Conservation (phyloP, 2,113 vertebrate species). For the Paramormyrops kingsleyae region DNA sequence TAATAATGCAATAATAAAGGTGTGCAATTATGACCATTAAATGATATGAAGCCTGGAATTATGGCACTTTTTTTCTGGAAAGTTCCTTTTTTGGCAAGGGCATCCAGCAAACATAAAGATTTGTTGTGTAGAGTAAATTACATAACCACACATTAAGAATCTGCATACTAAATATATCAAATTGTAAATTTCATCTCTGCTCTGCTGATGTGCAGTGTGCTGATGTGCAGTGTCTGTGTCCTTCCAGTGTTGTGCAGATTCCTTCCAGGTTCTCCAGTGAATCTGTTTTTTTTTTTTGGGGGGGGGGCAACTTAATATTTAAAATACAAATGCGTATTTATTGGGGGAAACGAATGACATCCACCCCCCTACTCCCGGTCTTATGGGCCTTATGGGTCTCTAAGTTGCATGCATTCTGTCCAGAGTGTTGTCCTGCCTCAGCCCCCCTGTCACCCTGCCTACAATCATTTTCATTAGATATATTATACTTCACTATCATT, state of each 20-base stretch:
- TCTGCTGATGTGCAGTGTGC: neutral
- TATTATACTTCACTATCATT: neutral
- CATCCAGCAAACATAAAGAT: neutral
- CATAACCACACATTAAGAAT: neutral
- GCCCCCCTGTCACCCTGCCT: neutral
- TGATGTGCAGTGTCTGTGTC: neutral
- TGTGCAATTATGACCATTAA: neutral
- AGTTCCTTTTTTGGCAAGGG: neutral
- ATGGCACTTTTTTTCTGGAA: neutral
- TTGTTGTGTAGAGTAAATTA: neutral
- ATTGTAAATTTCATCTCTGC: neutral
- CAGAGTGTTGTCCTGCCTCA: neutral
- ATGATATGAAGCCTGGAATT: neutral
- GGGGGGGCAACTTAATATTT: neutral
- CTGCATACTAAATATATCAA: neutral
- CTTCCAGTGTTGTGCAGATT: neutral
- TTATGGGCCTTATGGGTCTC: neutral
- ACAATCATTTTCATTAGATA: neutral
- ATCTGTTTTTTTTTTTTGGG: neutral
- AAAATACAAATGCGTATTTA: neutral
- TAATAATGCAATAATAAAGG: too few species aligned
- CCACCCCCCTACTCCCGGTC: neutral
- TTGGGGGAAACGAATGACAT: neutral
- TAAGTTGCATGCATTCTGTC: neutral
- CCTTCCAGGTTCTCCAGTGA: neutral